A percentile compares a stretch with the other conserved stretches of the same genome.
phyloP scores from a whole-genome alignment of 2,113 vertebrate genomes.

The Uria lomvia region DNA sequence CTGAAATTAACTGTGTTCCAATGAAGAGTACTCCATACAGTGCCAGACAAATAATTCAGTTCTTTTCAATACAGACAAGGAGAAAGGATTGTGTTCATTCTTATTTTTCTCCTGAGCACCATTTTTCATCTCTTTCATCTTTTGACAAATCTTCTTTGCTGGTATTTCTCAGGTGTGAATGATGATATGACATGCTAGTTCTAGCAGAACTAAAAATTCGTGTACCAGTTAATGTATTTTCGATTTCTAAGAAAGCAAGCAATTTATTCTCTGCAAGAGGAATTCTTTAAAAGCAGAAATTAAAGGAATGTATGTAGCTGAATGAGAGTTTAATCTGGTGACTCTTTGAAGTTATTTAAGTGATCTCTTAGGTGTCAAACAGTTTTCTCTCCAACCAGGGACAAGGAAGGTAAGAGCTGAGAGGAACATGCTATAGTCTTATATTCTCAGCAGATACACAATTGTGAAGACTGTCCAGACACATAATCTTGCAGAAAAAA shows the following conservation, averaged over 20 bases:
- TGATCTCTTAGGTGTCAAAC: neutral
- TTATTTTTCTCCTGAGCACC: neutral
- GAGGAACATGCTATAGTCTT: neutral
- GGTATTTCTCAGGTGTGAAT: neutral
- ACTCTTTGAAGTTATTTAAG: neutral
- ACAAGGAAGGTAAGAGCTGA: neutral
- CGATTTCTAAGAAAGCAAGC: neutral
- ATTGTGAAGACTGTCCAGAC: neutral
- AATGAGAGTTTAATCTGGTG: neutral
- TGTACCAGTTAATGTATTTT: neutral
- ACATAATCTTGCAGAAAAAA: neutral
- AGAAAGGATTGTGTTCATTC: neutral
- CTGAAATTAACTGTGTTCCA: neutral
- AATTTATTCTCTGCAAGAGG: neutral
- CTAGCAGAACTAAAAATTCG: neutral
- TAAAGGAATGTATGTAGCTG: neutral
- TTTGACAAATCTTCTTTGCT: neutral
- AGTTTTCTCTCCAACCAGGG: neutral
- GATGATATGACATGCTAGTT: neutral
- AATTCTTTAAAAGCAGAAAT: neutral
- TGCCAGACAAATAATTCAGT: neutral
- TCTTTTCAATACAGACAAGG: neutral
- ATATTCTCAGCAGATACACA: neutral
- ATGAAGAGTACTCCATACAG: neutral
- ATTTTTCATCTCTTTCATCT: neutral